These are phyloP conservation scores for Aegotheles bennettii DNA, from an alignment of 2,113 vertebrate species.

Conservation along the genomic window DNA sequence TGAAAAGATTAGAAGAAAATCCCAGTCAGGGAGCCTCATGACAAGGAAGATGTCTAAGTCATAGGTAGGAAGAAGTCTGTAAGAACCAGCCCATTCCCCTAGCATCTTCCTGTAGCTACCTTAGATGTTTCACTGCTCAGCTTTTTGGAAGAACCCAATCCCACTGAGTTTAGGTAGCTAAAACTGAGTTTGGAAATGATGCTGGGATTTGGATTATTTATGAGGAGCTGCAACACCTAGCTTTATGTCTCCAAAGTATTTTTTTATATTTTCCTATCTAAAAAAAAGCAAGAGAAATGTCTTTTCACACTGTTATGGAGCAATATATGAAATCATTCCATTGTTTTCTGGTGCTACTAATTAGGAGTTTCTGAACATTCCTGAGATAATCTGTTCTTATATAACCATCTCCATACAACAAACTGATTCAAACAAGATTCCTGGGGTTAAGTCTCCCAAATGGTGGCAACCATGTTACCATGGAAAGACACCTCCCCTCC, in stretches of 20 bases:
- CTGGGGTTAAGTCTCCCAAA: background rate
- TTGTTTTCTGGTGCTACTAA: background rate
- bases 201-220: background rate
- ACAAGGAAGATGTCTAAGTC: background rate
- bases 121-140: background rate
- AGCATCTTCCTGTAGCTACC: background rate
- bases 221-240: rapidly evolving
- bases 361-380: background rate
- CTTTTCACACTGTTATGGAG: background rate
- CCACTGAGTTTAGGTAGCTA: background rate
- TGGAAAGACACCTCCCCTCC: background rate
- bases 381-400: background rate
- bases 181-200: background rate
- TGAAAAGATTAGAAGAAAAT: background rate
- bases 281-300: background rate
- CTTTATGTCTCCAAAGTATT: background rate
- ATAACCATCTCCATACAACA: background rate
- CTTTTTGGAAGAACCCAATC: background rate
- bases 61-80: background rate
- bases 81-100: background rate
- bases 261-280: background rate
- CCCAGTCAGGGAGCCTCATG: background rate
- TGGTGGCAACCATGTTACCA: background rate
- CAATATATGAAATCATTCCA: background rate
- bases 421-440: background rate